Base-by-base conservation (phyloP, 1,140 invertebrate genomes). In the Anastrepha obliqua region DNA sequence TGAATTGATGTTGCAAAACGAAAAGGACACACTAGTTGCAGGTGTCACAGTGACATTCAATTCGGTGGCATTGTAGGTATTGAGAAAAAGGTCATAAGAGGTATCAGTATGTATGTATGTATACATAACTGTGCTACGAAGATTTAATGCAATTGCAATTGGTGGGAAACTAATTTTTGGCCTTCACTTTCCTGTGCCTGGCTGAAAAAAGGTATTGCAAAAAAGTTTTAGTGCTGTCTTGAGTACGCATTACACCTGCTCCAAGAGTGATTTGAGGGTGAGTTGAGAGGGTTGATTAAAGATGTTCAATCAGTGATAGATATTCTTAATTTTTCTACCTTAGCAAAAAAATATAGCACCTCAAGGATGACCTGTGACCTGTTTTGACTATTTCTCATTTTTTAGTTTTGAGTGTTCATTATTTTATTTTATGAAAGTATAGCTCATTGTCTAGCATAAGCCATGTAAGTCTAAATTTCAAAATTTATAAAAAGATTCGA, bases 181-280 rank as follows among this genome's bases (percentile, higher is more conserved):
- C 44, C 42, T 47, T 74, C 67, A 74, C 39, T 42, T 29, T 67
- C 20, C 9, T 11, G 20, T 67, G 39, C 4, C 51, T 55, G 51
- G 44, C 29, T 29, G 29, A 47, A 42, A n/a, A 44, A n/a, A 42
- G 42, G 1, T 44, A 17, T 62, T 6, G 29, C 42, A 74, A 47
- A 44, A 65, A 9, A 44, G 44, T 74, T 44, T 74, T 74, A 47
- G 29, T 29, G 29, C 67, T 39, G 11, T 47, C 13, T 17, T 5
- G 67, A 44, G 3, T 47, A 74, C 17, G 2, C 47, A n/a, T 81
- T 81, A 55, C 74, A 81, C 74, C 74, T 81, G 74, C 74, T 55
- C n/a, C 13, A 15, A 51, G 55, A 29, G 9, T 81, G 3, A 29
- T 62, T 62, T 13, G 29, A 29, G 29, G 29, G 29, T 29, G 29